A percentile compares a stretch with the other conserved stretches of the same genome.
Conservation (phyloP, 1,140 invertebrate species). For the Xylocopa sonorina region DNA sequence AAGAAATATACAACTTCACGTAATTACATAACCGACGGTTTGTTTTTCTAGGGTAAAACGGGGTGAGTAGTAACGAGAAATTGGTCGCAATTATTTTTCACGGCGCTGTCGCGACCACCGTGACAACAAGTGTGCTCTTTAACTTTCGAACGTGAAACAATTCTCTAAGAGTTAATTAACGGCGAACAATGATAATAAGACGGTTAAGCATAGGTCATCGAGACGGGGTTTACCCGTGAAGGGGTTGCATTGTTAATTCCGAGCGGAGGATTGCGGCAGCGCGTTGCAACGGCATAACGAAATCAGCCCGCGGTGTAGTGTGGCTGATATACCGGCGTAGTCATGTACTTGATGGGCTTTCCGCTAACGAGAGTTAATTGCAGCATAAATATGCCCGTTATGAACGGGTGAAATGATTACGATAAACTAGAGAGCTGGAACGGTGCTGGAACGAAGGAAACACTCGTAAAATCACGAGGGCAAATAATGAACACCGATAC, state of each 20-base stretch:
- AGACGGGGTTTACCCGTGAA: not conserved
- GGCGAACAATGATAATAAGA: not conserved
- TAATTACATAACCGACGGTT: conserved; percentile 30
- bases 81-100: conserved; percentile 7
- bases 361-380: conserved; percentile 65
- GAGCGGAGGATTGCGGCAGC: conserved; percentile 23
- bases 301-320: conserved; percentile 46
- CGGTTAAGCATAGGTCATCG: conserved; percentile 25
- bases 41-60: too few species aligned
- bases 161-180: not conserved
- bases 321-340: conserved; percentile 52
- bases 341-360: conserved; percentile 55
- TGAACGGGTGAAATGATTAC: conserved; percentile 59
- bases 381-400: conserved; percentile 57
- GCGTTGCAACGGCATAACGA: conserved; percentile 39
- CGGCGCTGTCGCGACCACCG: not conserved
- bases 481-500: conserved; percentile 46
- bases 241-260: conserved; percentile 37
- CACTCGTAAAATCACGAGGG: conserved; percentile 40
- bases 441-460: conserved; percentile 34
- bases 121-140: too few species aligned
- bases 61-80: too few species aligned
- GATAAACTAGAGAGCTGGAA: conserved; percentile 53
- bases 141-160: not conserved
- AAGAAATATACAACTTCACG: conserved; percentile 29